Conservation (phyloP, 2,113 vertebrate species). For the Malurus melanocephalus region DNA sequence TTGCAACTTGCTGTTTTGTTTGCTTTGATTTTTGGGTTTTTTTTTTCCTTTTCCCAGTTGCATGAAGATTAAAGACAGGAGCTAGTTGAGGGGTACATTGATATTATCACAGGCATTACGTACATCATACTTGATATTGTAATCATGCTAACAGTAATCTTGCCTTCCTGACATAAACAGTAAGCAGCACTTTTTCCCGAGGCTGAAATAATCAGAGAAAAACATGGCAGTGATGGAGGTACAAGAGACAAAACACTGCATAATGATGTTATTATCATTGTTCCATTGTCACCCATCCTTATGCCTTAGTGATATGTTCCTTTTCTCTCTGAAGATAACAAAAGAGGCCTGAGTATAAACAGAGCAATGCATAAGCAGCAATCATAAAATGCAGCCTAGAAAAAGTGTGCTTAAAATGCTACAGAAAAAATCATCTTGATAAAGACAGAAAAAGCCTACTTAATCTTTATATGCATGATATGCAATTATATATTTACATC, state of each 20-base stretch:
- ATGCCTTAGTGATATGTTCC: constrained; percentile 24
- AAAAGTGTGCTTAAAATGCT: neutral
- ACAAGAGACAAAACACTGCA: constrained; percentile 59
- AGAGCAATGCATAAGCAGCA: constrained; percentile 1
- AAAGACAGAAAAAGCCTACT: constrained; percentile 27
- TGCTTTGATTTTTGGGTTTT: neutral
- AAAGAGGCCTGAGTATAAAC: constrained; percentile 28
- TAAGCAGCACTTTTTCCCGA: constrained; percentile 59
- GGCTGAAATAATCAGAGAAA: constrained; percentile 68
- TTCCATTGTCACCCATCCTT: constrained; percentile 58
- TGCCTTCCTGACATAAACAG: constrained; percentile 59
- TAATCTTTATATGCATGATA: constrained; percentile 20
- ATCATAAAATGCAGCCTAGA: neutral
- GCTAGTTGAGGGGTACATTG: constrained; percentile 30
- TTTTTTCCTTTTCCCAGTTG: neutral
- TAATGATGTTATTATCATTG: constrained; percentile 56
- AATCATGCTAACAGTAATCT: constrained; percentile 59
- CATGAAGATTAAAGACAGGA: constrained; percentile 34
- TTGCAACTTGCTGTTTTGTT: neutral
- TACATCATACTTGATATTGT: constrained; percentile 44
- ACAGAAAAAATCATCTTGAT: neutral
- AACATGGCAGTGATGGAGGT: constrained; percentile 59
- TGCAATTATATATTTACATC: constrained; percentile 40
- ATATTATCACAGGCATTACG: constrained; percentile 53
- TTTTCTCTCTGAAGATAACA: constrained; percentile 36